phyloP scores from a whole-genome alignment of 2,888 invertebrate species.

The Cheilosia impressa region DNA sequence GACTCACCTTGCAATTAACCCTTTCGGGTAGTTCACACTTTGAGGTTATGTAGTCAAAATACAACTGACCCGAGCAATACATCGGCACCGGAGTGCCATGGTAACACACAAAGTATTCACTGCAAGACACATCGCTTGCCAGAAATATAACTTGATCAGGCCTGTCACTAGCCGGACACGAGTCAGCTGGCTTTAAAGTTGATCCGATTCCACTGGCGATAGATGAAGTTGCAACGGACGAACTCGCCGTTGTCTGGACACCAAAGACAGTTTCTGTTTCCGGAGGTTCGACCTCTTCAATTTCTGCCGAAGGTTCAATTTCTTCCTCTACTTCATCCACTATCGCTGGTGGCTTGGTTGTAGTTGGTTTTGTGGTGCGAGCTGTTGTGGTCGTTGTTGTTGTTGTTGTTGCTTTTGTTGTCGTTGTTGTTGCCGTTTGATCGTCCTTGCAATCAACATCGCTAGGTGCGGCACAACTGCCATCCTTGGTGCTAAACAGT shows the following conservation, averaged over 20 bases:
- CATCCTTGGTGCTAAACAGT: slow-evolving; percentile 78
- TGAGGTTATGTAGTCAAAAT: slow-evolving; percentile 79
- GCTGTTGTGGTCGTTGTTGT: slow-evolving; percentile 35
- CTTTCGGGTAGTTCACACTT: slow-evolving; percentile 81
- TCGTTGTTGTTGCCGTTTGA: slow-evolving; percentile 17
- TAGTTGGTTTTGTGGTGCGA: not conserved
- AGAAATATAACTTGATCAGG: slow-evolving; percentile 78
- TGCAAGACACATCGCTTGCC: slow-evolving; percentile 79
- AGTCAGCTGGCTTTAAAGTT: slow-evolving; percentile 44
- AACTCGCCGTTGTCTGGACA: slow-evolving; percentile 21
- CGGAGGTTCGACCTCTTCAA: not conserved
- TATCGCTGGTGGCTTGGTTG: not conserved
- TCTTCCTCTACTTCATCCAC: not conserved
- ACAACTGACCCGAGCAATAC: slow-evolving; percentile 79
- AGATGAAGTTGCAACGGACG: not conserved
- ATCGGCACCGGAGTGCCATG: slow-evolving; percentile 79
- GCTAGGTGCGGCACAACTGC: slow-evolving; percentile 77
- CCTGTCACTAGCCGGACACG: slow-evolving; percentile 79
- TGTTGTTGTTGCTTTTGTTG: slow-evolving; percentile 40
- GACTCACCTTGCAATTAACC: slow-evolving; percentile 79
- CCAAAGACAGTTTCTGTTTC: not conserved
- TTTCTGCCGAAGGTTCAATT: not conserved
- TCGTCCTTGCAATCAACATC: slow-evolving; percentile 76
- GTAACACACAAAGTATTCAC: slow-evolving; percentile 81
- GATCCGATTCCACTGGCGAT: not conserved